Base-by-base conservation (phyloP, 1,140 invertebrate species). In the Holotrichia oblita region DNA sequence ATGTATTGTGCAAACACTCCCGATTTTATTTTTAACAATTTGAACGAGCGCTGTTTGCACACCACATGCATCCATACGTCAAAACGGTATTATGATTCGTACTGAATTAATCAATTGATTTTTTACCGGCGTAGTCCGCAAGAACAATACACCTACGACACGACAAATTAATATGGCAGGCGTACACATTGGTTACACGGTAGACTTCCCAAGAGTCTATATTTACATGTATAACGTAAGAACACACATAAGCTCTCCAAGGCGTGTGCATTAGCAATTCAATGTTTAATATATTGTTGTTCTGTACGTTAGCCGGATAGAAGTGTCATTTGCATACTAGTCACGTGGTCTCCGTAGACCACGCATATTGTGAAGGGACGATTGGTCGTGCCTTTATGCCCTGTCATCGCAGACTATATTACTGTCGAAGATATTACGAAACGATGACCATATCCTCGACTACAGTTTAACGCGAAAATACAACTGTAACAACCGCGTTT, bases 321-420 rank as follows among this genome's bases (percentile, higher is more conserved):
- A 69, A 69, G 61, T 69, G 61, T 69, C 61, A 69, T 69, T 69
- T 69, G 61, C 61, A 69, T 69, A 69, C 61, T 27, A 69, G 61
- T 69, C 61, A 69, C 61, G 61, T 69, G 61, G 61, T 69, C 22
- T 27, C 22, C 61, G 27, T 27, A 69, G 61, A 69, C 61, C 61
- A 69, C 61, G 61, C 61, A 69, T 22, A 22, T 69, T 69, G 61
- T 34, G 61, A 69, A 34, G 61, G 61, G 61, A 69, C 61, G 61
- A 69, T 22, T 69, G 27, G 61, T 20, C 61, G 22, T 22, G 61
- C 61, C 61, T 69, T 69, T 69, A 20, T 69, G 61, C 61, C 61
- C 61, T 69, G 61, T 69, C 61, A 69, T 69, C 61, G 61, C 61
- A 69, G 22, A 69, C 61, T 69, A n/a, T n/a, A n/a, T n/a, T n/a